Conservation (phyloP, 2,888 invertebrate species). For the Tenthredo amoena region DNA sequence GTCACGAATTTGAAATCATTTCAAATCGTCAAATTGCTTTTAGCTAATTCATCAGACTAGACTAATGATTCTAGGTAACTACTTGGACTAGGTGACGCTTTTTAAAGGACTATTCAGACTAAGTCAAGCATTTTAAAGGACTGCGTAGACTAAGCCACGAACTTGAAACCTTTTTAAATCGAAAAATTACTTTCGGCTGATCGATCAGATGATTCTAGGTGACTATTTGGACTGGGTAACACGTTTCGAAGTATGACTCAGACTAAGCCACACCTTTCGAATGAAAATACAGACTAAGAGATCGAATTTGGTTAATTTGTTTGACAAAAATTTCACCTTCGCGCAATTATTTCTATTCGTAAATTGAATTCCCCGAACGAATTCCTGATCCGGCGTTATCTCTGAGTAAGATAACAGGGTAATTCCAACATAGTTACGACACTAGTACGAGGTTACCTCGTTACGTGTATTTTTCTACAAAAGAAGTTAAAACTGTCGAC, state of each 20-base stretch:
- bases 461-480: background rate
- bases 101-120: background rate
- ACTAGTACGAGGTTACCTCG: background rate
- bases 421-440: slow-evolving; percentile 16
- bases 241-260: background rate
- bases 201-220: background rate
- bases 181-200: background rate
- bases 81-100: background rate
- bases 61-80: background rate
- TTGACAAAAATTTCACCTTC: background rate
- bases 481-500: too few relatives aligned
- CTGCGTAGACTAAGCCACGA: background rate
- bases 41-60: background rate
- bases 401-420: background rate
- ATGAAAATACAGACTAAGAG: background rate
- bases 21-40: background rate
- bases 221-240: background rate
- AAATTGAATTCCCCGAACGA: background rate
- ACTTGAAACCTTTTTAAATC: too few relatives aligned
- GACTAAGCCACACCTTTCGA: background rate
- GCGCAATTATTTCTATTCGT: background rate
- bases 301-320: background rate
- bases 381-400: background rate
- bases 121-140: background rate
- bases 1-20: background rate